phyloP scores from a whole-genome alignment of 1,140 invertebrate species.

The Trinorchestia longiramus region DNA sequence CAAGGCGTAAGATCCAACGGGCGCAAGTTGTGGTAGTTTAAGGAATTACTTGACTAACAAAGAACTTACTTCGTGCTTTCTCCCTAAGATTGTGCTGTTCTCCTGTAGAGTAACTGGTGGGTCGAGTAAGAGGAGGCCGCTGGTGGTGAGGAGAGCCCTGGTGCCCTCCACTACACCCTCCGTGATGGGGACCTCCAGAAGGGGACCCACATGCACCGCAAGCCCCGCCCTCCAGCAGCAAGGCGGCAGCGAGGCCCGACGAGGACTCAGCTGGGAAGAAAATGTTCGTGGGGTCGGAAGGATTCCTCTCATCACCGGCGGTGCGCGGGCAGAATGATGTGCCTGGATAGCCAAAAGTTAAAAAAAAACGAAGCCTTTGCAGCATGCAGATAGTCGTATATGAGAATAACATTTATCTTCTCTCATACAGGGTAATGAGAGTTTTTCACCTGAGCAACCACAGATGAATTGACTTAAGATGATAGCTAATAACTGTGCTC shows the following conservation, averaged over 20 bases:
- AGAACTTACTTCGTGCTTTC: constrained; percentile 65
- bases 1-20: not conserved
- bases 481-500: too few relatives aligned
- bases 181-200: constrained; percentile 23
- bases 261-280: constrained; percentile 57
- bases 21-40: not conserved
- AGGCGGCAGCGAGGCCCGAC: constrained; percentile 61
- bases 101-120: constrained; percentile 66
- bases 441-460: too few relatives aligned
- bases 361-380: too few relatives aligned
- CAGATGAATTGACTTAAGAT: not conserved
- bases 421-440: too few relatives aligned
- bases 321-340: constrained; percentile 62
- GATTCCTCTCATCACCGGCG: constrained; percentile 58
- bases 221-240: constrained; percentile 53
- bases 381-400: too few relatives aligned
- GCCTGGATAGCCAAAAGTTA: constrained; percentile 49
- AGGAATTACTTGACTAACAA: not conserved
- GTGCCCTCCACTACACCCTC: constrained; percentile 56
- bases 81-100: constrained; percentile 64
- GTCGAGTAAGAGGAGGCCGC: constrained; percentile 65
- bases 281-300: constrained; percentile 34
- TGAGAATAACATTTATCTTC: too few relatives aligned
- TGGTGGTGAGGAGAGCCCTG: constrained; percentile 61
- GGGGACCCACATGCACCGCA: constrained; percentile 19